Base-by-base conservation (phyloP, 2,113 vertebrate species). In the Sturnus vulgaris region DNA sequence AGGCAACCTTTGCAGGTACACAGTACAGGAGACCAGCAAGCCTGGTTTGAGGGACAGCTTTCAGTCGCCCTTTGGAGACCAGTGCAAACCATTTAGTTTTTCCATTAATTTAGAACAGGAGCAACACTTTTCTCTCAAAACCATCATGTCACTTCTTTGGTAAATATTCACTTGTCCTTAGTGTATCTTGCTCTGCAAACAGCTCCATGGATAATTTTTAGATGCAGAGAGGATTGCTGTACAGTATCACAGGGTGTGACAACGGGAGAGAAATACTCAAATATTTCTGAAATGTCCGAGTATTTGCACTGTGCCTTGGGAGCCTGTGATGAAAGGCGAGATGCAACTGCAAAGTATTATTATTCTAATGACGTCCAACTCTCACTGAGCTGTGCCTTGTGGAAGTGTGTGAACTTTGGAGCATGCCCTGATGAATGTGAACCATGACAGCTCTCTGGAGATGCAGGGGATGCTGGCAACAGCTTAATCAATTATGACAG, bases 401-500 rank as follows among this genome's bases (percentile, higher is more conserved):
- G 94, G 96, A 96, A 96, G 85, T 79, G 86, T 97, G 92, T 89
- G 95, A 97, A 91, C 92, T 97, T 95, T 95, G 78, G 95, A 97
- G 96, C 71, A 35, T 65, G 70, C 92, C 77, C 85, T 96, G 96
- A 96, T 91, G 95, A 96, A 96, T 94, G 95, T 95, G 93, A 97
- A 72, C 91, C 93, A 76, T 85, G 94, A 96, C 96, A 96, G 96
- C 92, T 97, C 96, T 96, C 94, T 79, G 91, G 94, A 96, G 94
- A 96, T 88, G 85, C 82, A 82, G 90, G 3, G 56, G 73, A 93
- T 85, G 90, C 92, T 96, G 78, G 81, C 90, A 94, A 95, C 86
- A 93, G 88, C 94, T 95, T 96, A 97, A 96, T 96, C 94, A 96
- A 96, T 96, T 97, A 94, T 95, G 96, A 96, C 96, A 96, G 96